These are phyloP conservation scores for Umimayanthus chanpuru DNA, from an alignment of 92 coral and sea anemone genomes.

Conservation along the genomic window DNA sequence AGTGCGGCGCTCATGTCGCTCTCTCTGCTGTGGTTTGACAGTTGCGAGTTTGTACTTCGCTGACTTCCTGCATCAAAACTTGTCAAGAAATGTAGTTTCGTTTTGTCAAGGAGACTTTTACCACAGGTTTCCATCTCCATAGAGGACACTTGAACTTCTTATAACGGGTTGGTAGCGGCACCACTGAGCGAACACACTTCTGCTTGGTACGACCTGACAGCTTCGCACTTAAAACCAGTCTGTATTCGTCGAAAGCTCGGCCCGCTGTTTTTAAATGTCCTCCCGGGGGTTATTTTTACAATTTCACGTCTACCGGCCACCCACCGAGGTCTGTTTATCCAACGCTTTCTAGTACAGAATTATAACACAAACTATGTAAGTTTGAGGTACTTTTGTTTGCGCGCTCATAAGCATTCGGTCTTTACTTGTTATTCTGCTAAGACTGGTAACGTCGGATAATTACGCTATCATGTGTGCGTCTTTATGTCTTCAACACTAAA, in stretches of 20 bases:
- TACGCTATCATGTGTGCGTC: constrained; percentile 35
- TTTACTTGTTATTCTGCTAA: constrained; percentile 5
- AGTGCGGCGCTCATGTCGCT: constrained; percentile 22
- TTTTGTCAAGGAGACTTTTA: constrained; percentile 12
- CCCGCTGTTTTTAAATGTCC: constrained; percentile 40
- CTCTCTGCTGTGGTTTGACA: constrained; percentile 41
- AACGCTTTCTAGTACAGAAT: constrained; percentile 38
- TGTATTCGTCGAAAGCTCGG: constrained; percentile 26
- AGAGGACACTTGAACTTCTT: background rate
- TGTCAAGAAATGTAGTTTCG: constrained; percentile 9
- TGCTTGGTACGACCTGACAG: background rate
- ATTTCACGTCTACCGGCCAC: constrained; percentile 60
- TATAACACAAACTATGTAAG: background rate
- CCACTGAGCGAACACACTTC: constrained; percentile 3
- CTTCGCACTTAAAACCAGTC: constrained; percentile 19
- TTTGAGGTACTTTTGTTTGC: background rate
- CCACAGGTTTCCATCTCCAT: constrained; percentile 25
- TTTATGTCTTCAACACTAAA: constrained; percentile 28
- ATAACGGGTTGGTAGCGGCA: constrained; percentile 15
- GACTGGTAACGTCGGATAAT: background rate
- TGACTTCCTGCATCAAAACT: constrained; percentile 36
- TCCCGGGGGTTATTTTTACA: constrained; percentile 40
- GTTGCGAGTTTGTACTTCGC: background rate
- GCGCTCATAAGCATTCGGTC: background rate
- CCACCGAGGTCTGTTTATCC: constrained; percentile 62